A percentile compares a stretch with the other conserved stretches of the same genome.
Evolutionary conservation across 2,113 vertebrate species (phyloP).

Genomic region (Paedocypris sp.): DNA sequence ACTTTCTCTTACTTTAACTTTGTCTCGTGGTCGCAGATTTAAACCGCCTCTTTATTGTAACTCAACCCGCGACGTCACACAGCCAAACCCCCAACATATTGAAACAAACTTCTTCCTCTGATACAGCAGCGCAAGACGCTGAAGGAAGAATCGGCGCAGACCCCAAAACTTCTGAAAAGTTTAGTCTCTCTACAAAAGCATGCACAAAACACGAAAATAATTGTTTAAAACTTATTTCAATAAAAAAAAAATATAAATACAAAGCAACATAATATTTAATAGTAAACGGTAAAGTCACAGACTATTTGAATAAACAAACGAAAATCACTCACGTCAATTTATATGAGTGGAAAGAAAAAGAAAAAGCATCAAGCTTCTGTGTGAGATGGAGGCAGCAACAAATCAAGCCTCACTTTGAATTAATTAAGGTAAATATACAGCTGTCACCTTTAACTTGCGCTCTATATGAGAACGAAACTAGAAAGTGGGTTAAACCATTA

Average conservation of each 20-base stretch:
- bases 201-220: not conserved
- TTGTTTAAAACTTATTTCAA: conserved; percentile 24
- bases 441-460: conserved; percentile 36
- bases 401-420: conserved; percentile 32
- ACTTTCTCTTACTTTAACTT: conserved; percentile 46
- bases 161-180: not conserved
- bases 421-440: conserved; percentile 48
- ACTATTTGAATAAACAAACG: no score
- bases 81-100: conserved; percentile 44
- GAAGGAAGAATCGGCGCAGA: conserved; percentile 6
- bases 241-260: no score
- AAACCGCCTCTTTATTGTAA: conserved; percentile 85
- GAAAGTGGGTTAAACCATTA: conserved; percentile 35
- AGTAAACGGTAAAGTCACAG: no score
- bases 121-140: not conserved
- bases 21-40: conserved; percentile 61
- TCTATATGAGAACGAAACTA: conserved; percentile 27
- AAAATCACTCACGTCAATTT: no score
- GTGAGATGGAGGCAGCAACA: conserved; percentile 25
- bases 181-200: not conserved
- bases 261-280: no score
- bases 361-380: conserved; percentile 31
- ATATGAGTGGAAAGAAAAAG: no score
- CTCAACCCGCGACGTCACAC: conserved; percentile 54
- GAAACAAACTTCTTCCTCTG: conserved; percentile 26